phyloP scores from a whole-genome alignment of 2,113 vertebrate genomes.

The Chiloscyllium plagiosum region DNA sequence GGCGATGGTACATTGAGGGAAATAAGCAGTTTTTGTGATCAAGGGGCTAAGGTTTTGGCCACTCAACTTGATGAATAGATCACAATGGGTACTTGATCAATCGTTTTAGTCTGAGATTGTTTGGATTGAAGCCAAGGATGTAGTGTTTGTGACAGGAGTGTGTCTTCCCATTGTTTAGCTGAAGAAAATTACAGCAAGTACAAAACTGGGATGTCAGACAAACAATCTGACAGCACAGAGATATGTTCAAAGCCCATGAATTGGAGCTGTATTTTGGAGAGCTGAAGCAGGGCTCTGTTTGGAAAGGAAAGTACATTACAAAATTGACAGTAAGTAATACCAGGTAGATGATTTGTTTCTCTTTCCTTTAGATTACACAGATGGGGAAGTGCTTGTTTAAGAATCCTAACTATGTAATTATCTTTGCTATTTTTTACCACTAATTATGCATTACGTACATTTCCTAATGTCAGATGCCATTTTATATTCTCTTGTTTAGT shows the following conservation, averaged over 20 bases:
- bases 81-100: not conserved
- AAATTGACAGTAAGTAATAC: not conserved
- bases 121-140: not conserved
- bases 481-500: not conserved
- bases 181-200: not conserved
- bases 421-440: not conserved
- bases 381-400: not conserved
- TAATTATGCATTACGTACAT: not conserved
- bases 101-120: not conserved
- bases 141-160: not conserved
- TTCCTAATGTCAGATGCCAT: not conserved
- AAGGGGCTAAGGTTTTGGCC: not conserved
- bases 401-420: constrained; percentile 1
- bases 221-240: not conserved
- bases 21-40: not conserved
- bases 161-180: not conserved
- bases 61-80: not conserved
- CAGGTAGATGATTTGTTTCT: not conserved
- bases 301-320: not conserved
- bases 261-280: not conserved
- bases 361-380: not conserved
- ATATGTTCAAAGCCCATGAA: not conserved
- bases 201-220: not conserved
- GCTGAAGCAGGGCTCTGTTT: not conserved
- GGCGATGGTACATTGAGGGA: not conserved